A percentile compares a stretch with the other conserved stretches of the same genome.
phyloP scores from a whole-genome alignment of 2,888 invertebrate genomes.

The Craniophora ligustri region DNA sequence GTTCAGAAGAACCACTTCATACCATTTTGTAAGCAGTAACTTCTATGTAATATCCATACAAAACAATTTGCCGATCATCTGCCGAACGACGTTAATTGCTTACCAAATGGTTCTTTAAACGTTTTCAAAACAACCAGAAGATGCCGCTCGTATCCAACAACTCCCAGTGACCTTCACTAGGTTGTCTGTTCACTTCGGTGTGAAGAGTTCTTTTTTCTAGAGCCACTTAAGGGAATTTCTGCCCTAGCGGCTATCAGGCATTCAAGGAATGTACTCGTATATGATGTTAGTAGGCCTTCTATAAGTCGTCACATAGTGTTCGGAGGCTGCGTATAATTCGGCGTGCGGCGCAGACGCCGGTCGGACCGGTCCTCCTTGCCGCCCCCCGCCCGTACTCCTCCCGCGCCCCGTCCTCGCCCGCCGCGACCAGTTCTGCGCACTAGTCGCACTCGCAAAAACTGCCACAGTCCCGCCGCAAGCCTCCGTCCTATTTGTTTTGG shows the following conservation, averaged over 20 bases:
- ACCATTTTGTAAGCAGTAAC: not conserved
- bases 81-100: not conserved
- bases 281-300: conserved; percentile 25
- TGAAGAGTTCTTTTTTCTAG: too few relatives aligned
- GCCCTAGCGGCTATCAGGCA: not conserved
- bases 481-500: conserved; percentile 60
- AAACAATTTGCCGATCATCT: too few relatives aligned
- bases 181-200: too few relatives aligned
- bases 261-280: not conserved
- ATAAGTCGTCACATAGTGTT: not conserved
- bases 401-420: conserved; percentile 12
- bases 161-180: not conserved
- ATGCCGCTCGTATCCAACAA: too few relatives aligned
- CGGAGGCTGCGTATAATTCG: conserved; percentile 45
- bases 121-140: too few relatives aligned
- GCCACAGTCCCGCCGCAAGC: conserved; percentile 53
- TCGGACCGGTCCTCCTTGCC: conserved; percentile 51
- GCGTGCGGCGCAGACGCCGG: conserved; percentile 52
- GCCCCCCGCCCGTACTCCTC: conserved; percentile 20
- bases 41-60: too few relatives aligned
- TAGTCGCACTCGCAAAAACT: conserved; percentile 62
- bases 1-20: conserved; percentile 4
- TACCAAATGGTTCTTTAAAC: not conserved
- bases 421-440: conserved; percentile 51
- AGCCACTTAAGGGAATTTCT: not conserved